Evolutionary conservation across 2,113 vertebrate species (phyloP), one percentile per base, ranked within the genome.

Genomic region (Sakesphorus luctuosus): DNA sequence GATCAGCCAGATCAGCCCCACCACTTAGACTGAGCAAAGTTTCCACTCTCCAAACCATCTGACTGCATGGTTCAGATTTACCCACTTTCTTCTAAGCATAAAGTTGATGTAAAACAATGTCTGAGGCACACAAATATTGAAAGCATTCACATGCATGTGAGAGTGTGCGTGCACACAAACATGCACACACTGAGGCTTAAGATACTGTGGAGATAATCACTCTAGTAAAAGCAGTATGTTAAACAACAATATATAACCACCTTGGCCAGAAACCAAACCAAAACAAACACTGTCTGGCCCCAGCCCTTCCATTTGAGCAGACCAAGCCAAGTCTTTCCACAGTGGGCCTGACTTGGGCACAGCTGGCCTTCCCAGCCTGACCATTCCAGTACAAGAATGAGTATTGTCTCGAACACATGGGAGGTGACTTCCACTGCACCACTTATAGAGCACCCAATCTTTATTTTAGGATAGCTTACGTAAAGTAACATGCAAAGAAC

Each of bases 401-500:
- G 55, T 63, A 9, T 77, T 8, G 1, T 85, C 62, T 82, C 1
- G 0, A 49, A 72, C 53, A 10, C 18, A 20, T 0, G 24, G 21
- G 50, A 94, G 66, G 43, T 31, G 8, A 13, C 47, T 88, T 77
- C 76, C 61, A 91, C 65, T 1, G 5, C 68, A 86, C 56, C 13
- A 0, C 18, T 74, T 87, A 84, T 0, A 90, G 92, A 94, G 80
- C 91, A 96, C 76, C 56, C 13, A 17, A 86, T 53, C 79, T 97
- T 96, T 97, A 96, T 97, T 96, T 79, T 46, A 77, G 68, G 59
- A 89, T 76, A 89, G 49, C 43, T 91, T 88, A 95, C 18, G 47
- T 84, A 88, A 96, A 95, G 85, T 49, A 95, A 94, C 96, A 95
- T 96, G 94, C 96, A 94, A 95, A 95, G 90, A 92, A 90, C 95